These are phyloP conservation scores for Trichonephila clavipes DNA, from an alignment of 1,140 invertebrate genomes.

Conservation along the genomic window DNA sequence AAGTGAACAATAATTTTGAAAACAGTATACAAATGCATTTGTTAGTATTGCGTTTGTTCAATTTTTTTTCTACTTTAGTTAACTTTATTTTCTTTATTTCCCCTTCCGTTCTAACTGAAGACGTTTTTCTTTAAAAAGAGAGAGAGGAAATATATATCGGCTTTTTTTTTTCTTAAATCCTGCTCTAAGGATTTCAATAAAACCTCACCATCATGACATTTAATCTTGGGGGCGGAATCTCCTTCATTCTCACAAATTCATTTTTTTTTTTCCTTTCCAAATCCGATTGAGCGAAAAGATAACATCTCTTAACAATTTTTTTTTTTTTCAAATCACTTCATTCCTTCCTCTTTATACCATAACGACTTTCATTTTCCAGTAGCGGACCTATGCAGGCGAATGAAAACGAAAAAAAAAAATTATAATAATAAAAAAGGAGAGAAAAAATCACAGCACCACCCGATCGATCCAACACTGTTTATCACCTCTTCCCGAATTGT, in stretches of 20 bases:
- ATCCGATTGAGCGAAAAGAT: background rate
- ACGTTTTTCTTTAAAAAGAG: too few relatives aligned
- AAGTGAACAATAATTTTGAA: too few relatives aligned
- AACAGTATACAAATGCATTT: too few relatives aligned
- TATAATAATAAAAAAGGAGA: background rate
- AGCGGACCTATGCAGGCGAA: background rate
- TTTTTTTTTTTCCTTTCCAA: background rate
- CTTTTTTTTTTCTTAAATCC: too few relatives aligned
- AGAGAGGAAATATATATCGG: too few relatives aligned
- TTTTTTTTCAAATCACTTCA: background rate
- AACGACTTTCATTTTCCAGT: conserved; percentile 12
- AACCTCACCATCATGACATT: too few relatives aligned
- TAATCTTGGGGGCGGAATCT: too few relatives aligned
- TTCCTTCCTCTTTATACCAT: background rate
- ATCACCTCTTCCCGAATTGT: conserved; percentile 31
- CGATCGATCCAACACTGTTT: background rate
- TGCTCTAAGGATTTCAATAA: too few relatives aligned
- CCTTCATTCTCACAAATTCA: background rate
- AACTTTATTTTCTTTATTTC: too few relatives aligned
- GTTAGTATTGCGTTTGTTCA: too few relatives aligned
- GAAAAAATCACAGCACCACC: background rate
- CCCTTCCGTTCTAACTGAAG: too few relatives aligned
- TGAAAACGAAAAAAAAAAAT: background rate
- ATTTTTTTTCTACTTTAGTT: too few relatives aligned
- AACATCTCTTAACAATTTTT: background rate